Conservation (phyloP, 2,797 vertebrate species). For the Poeciliopsis presidionis region DNA sequence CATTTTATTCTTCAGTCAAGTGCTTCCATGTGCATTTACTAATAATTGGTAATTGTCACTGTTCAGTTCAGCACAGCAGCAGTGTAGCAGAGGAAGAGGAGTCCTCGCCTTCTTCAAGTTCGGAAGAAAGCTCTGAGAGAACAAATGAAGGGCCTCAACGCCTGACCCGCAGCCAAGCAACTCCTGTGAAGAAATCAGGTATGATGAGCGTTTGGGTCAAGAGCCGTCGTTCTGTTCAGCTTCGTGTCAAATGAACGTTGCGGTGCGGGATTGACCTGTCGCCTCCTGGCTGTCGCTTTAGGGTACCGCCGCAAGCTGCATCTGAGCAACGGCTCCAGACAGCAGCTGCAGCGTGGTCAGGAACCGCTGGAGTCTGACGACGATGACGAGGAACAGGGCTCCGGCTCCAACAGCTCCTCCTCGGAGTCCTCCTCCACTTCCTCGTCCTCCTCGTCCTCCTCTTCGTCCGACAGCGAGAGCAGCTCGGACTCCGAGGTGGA, state of each 20-base stretch:
- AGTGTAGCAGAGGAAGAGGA: conserved; percentile 85
- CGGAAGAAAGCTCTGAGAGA: conserved; percentile 76
- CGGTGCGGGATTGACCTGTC: neutral
- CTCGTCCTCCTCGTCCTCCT: conserved; percentile 74
- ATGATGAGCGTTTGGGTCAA: conserved; percentile 2
- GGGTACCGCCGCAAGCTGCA: conserved; percentile 72
- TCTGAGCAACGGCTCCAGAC: conserved; percentile 84
- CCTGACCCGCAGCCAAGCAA: conserved; percentile 80
- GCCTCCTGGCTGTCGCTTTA: conserved; percentile 44
- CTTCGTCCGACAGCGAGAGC: conserved; percentile 85
- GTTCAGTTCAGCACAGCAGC: conserved; percentile 83
- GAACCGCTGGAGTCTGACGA: conserved; percentile 62
- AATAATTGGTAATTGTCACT: conserved; percentile 1
- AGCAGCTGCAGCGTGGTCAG: conserved; percentile 66
- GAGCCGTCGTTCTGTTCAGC: neutral
- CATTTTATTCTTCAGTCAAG: neutral
- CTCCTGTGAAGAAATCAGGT: conserved; percentile 83
- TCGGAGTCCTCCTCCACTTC: conserved; percentile 77
- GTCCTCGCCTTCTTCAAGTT: conserved; percentile 84
- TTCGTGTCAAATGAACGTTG: neutral
- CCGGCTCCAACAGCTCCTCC: conserved; percentile 79
- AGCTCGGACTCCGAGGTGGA: conserved; percentile 87
- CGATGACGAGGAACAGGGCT: conserved; percentile 66
- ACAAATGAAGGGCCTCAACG: conserved; percentile 77
- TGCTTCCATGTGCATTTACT: neutral